Evolutionary conservation across 53 echinoderm and acorn worm species (phyloP), one percentile per base, ranked within the genome.

Genomic region (Arbacia lixula): DNA sequence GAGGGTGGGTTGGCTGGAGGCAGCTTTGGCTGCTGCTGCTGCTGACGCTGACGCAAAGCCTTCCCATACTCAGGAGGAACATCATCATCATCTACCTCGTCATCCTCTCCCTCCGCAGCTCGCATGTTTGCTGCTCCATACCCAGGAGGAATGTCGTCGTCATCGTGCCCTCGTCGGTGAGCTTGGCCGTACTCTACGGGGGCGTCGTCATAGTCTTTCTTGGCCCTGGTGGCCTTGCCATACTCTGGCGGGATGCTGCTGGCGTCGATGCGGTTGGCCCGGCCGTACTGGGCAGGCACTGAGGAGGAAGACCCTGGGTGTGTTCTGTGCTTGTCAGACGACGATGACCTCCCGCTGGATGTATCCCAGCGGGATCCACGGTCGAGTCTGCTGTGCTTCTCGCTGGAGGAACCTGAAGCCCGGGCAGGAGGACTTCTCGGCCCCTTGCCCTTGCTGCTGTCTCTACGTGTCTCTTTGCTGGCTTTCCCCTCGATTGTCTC

Each of bases 31-130:
- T 77, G 24, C 14, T 56, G 40, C 22, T 77, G 57, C 51, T 81
- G 82, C 34, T 32, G 29, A n/a, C n/a, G n/a, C n/a, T n/a, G n/a
- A 42, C 82, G 62, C 25, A 6, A 29, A 21, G 82, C 82, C 42
- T 63, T 81, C 39, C 82, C 82, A 32, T 81, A 81, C 34, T 81
- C 82, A 29, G 82, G 62, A 63, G 82, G 82, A 30, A 63, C 82
- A 27, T 81, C 82, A 32, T 81, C 82, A 32, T 58, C 39, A 39
- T 77, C 77, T 25, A 77, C 40, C 0, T 58, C 77, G n/a, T 58
- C 60, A 60, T 77, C 77, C 10, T 77, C 77, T 17, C 52, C 53
- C 5, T 43, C 74, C 14, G 27, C 14, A 34, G 14, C 17, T 27
- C 53, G 33, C n/a, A 6, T 57, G 20, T 69, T 69, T 42, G 78